Conservation (phyloP, 2,888 invertebrate species). For the Pogonocherus hispidulus region DNA sequence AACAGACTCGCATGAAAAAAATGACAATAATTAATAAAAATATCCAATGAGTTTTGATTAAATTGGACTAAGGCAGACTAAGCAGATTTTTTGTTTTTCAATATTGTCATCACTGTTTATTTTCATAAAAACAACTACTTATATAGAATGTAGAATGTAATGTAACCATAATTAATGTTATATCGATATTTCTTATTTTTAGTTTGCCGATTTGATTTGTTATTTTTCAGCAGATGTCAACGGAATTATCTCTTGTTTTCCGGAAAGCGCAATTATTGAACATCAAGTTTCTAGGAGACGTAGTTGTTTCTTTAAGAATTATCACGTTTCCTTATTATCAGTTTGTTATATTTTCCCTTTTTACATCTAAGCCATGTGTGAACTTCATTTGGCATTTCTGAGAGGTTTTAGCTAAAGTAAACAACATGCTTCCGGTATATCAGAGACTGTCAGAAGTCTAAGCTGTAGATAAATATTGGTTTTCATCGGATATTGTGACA, state of each 20-base stretch:
- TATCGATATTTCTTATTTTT: not conserved
- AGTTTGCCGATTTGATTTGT: not conserved
- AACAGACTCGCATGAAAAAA: too few species aligned
- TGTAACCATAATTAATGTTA: too few species aligned
- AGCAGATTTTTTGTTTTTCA: too few species aligned
- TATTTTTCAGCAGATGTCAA: not conserved
- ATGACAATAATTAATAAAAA: too few species aligned
- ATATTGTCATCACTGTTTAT: too few species aligned
- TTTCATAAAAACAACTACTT: too few species aligned
- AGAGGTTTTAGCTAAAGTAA: constrained; percentile 55
- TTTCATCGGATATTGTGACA: constrained; percentile 60
- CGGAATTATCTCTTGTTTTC: not conserved
- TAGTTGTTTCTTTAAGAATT: constrained; percentile 5
- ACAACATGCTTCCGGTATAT: constrained; percentile 57
- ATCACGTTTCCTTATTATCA: not conserved
- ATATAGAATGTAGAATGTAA: too few species aligned
- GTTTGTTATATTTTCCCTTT: constrained; percentile 5
- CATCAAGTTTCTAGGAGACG: not conserved
- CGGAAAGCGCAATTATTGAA: not conserved
- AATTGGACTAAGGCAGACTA: too few species aligned
- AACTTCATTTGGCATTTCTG: constrained; percentile 39
- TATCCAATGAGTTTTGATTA: too few species aligned
- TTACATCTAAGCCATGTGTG: constrained; percentile 3
- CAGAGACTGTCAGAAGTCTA: constrained; percentile 58
- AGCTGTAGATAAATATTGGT: constrained; percentile 63